Percentiles rank a stretch among this genome's conserved stretches.
These are phyloP conservation scores for Anabas testudineus DNA, from an alignment of 2,797 vertebrate species.

Conservation along the genomic window DNA sequence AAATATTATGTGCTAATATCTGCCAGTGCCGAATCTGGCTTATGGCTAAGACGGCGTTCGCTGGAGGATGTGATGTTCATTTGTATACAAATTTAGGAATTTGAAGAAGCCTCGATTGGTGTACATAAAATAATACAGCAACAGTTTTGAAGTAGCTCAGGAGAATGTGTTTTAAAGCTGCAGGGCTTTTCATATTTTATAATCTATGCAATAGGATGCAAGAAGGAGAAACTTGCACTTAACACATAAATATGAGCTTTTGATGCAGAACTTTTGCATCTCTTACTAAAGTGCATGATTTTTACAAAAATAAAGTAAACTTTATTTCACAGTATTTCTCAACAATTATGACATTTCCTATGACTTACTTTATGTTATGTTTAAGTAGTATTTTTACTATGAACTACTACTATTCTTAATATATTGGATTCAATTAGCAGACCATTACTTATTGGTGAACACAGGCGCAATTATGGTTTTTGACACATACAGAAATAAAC, in stretches of 20 bases:
- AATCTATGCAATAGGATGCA: conserved; percentile 9
- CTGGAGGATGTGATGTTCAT: conserved; percentile 38
- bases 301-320: no score
- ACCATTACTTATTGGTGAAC: no score
- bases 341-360: not conserved
- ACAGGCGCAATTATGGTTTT: no score
- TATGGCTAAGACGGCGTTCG: conserved; percentile 29
- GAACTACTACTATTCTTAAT: no score
- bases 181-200: conserved; percentile 29
- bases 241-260: conserved; percentile 14
- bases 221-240: conserved; percentile 2
- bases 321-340: not conserved
- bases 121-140: conserved; percentile 25
- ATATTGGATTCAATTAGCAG: no score
- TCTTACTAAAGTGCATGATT: no score
- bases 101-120: conserved; percentile 6
- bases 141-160: conserved; percentile 15
- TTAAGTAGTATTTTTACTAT: no score
- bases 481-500: no score
- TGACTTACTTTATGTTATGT: no score
- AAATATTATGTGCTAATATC: conserved; percentile 46
- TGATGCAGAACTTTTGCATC: not conserved
- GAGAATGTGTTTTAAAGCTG: conserved; percentile 32
- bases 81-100: conserved; percentile 25
- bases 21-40: conserved; percentile 28